Base-by-base conservation (phyloP, 2,797 vertebrate species). In the Gallinago nigripennis region DNA sequence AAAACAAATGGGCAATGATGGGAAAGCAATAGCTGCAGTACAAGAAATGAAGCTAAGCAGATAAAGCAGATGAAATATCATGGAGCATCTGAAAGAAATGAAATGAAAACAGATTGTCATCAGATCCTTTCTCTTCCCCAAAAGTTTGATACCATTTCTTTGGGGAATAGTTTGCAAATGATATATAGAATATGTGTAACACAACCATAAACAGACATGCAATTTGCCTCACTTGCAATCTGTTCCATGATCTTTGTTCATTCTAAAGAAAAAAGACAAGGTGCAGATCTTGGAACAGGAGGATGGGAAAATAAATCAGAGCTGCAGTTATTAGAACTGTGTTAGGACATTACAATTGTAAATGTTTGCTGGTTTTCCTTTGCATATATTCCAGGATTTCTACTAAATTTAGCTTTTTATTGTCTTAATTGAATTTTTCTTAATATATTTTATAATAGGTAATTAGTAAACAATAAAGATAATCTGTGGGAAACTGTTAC, bases 111-210 rank as follows among this genome's bases (percentile, higher is more conserved):
- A 98, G 96, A 97, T 96, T 97, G 97, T 96, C 96, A 96, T 98
- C 95, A 96, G 97, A 97, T 97, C 92, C 89, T 95, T 90, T 95
- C 86, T 95, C 64, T 90, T 83, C 81, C 84, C 65, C 41, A 95
- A 97, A 97, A 98, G 93, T 98, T 97, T 96, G 95, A 96, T 97
- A 96, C 75, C 37, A 89, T 97, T 98, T 97, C 97, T 97, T 97
- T 96, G 79, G 97, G 95, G 95, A 98, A 98, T 97, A 94, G 90
- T 97, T 98, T 98, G 92, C 95, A 97, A 98, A 97, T 96, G 39
- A 96, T 97, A 95, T 95, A 97, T 97, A 95, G 95, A 97, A 96
- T 97, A 96, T 90, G 91, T 96, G 88, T 95, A 96, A 96, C 91
- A 97, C 93, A 97, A 96, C 92, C 95, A 88, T 97, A 97, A 97